phyloP scores from a whole-genome alignment of 2,888 invertebrate genomes.

The Polydrusus pterygomalis region DNA sequence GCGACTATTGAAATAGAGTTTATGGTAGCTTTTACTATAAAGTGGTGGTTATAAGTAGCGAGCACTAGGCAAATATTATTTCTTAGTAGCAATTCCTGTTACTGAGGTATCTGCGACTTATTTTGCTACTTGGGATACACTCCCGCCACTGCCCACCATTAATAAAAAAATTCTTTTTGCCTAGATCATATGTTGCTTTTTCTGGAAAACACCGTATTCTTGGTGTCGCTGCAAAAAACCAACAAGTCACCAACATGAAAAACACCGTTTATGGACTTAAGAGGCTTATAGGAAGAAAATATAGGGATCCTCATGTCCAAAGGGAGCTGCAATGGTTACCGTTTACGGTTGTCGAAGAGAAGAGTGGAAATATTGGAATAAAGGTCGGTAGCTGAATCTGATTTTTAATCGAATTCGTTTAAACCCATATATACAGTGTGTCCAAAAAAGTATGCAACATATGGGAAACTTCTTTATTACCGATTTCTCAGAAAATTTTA shows the following conservation, averaged over 20 bases:
- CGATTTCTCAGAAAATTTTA: no score
- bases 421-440: no score
- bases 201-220: constrained; percentile 93
- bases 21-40: no score
- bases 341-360: constrained; percentile 83
- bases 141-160: no score
- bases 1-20: no score
- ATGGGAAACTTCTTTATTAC: no score
- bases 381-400: constrained; percentile 76
- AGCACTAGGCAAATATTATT: no score
- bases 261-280: constrained; percentile 97
- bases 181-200: constrained; percentile 96
- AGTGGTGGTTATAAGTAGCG: no score
- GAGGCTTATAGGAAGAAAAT: constrained; percentile 92
- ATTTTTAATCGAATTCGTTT: not conserved
- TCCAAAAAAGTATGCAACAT: no score
- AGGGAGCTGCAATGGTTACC: constrained; percentile 87
- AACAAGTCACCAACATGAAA: constrained; percentile 97
- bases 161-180: not conserved
- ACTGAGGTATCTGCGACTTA: no score
- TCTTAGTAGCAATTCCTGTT: no score
- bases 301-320: constrained; percentile 90
- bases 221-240: constrained; percentile 97
- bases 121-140: no score
- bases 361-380: constrained; percentile 89